Evolutionary conservation across 2,113 vertebrate genomes (phyloP).

Genomic region (Lepidothrix coronata): DNA sequence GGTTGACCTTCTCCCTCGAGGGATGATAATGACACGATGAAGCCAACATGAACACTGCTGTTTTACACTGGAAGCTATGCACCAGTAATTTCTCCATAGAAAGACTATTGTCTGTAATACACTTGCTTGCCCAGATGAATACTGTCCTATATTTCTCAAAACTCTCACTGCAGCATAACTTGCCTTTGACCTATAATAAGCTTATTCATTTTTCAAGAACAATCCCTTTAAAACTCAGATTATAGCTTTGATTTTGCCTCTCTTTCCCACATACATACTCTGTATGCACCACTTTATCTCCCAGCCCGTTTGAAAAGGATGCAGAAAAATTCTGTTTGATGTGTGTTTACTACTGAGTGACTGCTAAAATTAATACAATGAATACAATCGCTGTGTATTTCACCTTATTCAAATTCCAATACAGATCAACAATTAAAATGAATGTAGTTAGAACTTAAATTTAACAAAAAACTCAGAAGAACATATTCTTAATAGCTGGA

Average conservation of each 20-base stretch:
- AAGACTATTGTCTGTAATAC: background rate
- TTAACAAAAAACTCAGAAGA: background rate
- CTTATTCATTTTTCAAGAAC: background rate
- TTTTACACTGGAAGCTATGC: background rate
- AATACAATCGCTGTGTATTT: background rate
- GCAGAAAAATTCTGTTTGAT: background rate
- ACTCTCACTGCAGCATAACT: background rate
- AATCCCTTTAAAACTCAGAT: background rate
- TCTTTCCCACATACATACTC: background rate
- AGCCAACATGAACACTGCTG: background rate
- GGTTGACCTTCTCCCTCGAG: rapidly evolving
- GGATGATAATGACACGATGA: background rate
- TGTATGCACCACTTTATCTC: background rate
- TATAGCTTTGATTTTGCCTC: background rate
- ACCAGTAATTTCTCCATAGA: background rate
- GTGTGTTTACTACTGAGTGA: background rate
- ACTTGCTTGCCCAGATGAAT: background rate
- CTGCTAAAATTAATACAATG: background rate
- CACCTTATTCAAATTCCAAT: background rate
- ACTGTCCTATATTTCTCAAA: background rate
- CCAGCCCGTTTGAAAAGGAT: background rate
- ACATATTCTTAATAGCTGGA: background rate
- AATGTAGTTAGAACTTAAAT: background rate
- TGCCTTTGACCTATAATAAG: background rate
- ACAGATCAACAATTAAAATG: background rate